These are phyloP conservation scores for Scolanthus callimorphus DNA, from an alignment of 92 coral and sea anemone genomes.

Conservation along the genomic window DNA sequence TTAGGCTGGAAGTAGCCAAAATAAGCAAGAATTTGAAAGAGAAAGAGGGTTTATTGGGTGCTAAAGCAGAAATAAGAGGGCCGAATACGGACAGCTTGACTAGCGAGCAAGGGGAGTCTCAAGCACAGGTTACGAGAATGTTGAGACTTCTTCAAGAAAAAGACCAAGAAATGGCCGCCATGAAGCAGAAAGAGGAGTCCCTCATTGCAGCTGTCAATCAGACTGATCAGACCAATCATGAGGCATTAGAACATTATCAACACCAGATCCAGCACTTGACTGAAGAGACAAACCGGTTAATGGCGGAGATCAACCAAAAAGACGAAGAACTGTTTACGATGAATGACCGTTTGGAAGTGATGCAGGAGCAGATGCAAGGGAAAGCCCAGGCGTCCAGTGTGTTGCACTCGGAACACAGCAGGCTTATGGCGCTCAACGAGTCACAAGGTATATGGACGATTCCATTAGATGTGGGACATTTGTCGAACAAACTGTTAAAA, in stretches of 20 bases:
- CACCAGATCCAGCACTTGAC: conserved; percentile 58
- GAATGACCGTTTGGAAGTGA: conserved; percentile 82
- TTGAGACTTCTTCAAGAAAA: conserved; percentile 74
- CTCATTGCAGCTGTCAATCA: conserved; percentile 76
- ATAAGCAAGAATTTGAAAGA: conserved; percentile 67
- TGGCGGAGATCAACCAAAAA: conserved; percentile 74
- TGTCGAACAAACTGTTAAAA: too few species aligned
- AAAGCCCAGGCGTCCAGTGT: conserved; percentile 89
- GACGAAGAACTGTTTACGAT: conserved; percentile 68
- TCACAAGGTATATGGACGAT: too few species aligned
- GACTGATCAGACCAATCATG: conserved; percentile 54
- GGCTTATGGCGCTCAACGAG: conserved; percentile 83
- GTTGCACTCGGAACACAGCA: conserved; percentile 79
- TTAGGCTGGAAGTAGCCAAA: conserved; percentile 75
- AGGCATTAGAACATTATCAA: conserved; percentile 63
- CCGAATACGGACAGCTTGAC: conserved; percentile 20
- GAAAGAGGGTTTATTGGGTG: conserved; percentile 66
- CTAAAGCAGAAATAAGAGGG: conserved; percentile 25
- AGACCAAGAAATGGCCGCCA: conserved; percentile 87
- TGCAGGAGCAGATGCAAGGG: conserved; percentile 80
- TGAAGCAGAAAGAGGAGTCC: conserved; percentile 88
- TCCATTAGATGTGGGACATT: too few species aligned
- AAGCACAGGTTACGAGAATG: conserved; percentile 56
- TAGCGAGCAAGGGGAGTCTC: conserved; percentile 36
- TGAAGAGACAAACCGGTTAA: conserved; percentile 64